Conservation (phyloP, 2,113 vertebrate genomes). For the Tapirus terrestris region DNA sequence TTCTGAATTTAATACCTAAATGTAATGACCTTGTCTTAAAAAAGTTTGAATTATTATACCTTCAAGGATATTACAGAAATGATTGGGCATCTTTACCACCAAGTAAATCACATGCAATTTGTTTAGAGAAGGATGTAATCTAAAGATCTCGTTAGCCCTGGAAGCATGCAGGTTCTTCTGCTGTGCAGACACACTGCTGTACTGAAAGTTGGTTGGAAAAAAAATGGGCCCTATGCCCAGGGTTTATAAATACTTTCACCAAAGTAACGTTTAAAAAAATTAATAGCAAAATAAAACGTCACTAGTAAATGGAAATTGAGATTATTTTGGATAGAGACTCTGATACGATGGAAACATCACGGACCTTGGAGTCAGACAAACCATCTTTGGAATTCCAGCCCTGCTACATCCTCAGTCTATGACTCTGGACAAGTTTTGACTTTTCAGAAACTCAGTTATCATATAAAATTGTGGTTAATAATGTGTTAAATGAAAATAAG, state of each 20-base stretch:
- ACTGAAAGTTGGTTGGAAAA: not conserved
- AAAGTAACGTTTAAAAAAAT: not conserved
- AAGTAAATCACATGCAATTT: not conserved
- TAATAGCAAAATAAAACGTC: not conserved
- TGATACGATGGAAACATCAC: not conserved
- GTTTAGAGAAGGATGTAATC: not conserved
- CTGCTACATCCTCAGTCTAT: not conserved
- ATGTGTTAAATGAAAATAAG: not conserved
- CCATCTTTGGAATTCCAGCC: not conserved
- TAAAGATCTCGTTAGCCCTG: not conserved
- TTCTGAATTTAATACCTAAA: not conserved
- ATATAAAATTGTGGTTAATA: not conserved
- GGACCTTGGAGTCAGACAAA: not conserved
- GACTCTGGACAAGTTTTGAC: not conserved
- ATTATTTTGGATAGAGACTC: not conserved
- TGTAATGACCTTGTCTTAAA: not conserved
- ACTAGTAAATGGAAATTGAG: not conserved
- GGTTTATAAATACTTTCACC: not conserved
- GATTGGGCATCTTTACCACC: not conserved
- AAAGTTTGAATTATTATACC: not conserved
- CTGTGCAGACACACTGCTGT: not conserved
- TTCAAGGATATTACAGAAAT: not conserved
- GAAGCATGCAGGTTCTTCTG: not conserved
- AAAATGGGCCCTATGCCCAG: not conserved
- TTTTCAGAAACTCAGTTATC: not conserved